phyloP scores from a whole-genome alignment of 2,113 vertebrate genomes.

The Phyllostomus discolor region DNA sequence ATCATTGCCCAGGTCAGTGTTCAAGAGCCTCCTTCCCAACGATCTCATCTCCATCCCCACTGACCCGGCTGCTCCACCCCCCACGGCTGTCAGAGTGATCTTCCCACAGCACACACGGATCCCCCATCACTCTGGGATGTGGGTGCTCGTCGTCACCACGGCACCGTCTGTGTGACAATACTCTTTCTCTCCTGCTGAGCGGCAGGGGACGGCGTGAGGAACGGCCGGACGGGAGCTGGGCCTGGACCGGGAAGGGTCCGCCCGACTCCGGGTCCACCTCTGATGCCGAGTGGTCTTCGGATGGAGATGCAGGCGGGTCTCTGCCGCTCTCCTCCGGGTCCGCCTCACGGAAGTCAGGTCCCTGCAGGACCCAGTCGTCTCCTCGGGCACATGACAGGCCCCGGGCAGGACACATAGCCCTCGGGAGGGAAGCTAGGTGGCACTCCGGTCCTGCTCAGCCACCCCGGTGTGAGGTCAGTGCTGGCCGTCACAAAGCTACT shows the following conservation, averaged over 20 bases:
- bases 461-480: neutral
- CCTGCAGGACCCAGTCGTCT: neutral
- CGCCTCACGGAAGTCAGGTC: neutral
- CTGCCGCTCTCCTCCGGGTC: neutral
- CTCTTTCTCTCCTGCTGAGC: neutral
- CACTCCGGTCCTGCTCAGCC: conserved; percentile 70
- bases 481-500: neutral
- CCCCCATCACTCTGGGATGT: accelerated
- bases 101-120: too few relatives aligned
- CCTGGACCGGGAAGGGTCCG: neutral
- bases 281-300: neutral
- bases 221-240: neutral
- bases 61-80: too few relatives aligned
- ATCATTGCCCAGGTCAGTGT: neutral
- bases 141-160: neutral
- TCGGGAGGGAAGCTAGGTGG: conserved; percentile 77
- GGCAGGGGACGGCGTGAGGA: neutral
- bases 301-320: neutral
- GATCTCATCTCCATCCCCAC: too few relatives aligned
- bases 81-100: too few relatives aligned
- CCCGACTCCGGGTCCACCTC: neutral
- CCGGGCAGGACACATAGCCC: neutral
- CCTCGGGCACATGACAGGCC: neutral
- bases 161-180: accelerated
- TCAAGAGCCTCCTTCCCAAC: too few relatives aligned